Evolutionary conservation across 2,888 invertebrate genomes (phyloP).

Genomic region (Ormyrus thymus): DNA sequence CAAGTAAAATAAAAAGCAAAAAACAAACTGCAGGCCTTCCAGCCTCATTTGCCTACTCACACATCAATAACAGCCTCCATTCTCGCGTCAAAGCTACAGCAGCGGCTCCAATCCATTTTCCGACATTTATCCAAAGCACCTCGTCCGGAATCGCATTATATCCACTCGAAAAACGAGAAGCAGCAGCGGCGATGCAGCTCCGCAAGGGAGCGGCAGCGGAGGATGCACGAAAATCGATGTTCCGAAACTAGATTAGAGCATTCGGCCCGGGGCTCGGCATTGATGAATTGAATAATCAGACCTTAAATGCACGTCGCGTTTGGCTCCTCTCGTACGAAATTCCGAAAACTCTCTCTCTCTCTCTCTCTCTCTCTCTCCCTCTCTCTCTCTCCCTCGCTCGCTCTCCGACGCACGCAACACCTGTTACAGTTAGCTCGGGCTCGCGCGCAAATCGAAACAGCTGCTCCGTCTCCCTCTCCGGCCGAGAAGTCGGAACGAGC

Average conservation of each 20-base stretch:
- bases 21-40: too few relatives aligned
- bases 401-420: constrained; percentile 28
- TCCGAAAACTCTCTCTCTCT: neutral
- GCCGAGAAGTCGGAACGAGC: constrained; percentile 30
- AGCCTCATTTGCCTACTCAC: too few relatives aligned
- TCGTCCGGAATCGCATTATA: too few relatives aligned
- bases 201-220: too few relatives aligned
- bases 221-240: constrained; percentile 19
- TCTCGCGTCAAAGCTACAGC: too few relatives aligned
- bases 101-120: too few relatives aligned
- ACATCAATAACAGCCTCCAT: too few relatives aligned
- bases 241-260: constrained; percentile 36
- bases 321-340: neutral
- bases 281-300: constrained; percentile 44
- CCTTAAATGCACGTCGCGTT: constrained; percentile 14
- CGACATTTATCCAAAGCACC: too few relatives aligned
- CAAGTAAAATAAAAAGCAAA: too few relatives aligned
- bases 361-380: neutral
- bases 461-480: constrained; percentile 20
- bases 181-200: too few relatives aligned
- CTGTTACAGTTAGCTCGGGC: constrained; percentile 48
- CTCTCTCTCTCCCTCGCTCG: neutral
- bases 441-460: constrained; percentile 27
- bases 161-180: too few relatives aligned
- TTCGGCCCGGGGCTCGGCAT: neutral